Percentiles rank a stretch among this genome's conserved stretches.
These are phyloP conservation scores for Merops nubicus DNA, from an alignment of 2,113 vertebrate genomes.

Conservation along the genomic window DNA sequence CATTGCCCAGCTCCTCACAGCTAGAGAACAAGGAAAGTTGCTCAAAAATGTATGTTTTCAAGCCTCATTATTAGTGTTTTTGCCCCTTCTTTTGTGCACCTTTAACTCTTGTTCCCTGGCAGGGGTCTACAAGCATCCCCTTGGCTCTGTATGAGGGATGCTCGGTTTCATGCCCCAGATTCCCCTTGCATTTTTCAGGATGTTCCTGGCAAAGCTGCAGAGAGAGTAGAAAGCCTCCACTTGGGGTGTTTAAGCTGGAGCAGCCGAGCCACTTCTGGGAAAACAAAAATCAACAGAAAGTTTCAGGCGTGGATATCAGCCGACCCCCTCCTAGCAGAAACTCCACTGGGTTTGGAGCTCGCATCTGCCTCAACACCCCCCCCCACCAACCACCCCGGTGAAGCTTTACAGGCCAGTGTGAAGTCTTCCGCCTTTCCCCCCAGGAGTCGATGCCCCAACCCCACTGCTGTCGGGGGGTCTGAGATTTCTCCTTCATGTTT, in stretches of 20 bases:
- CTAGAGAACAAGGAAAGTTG: background rate
- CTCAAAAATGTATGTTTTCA: background rate
- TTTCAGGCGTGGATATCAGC: fast-evolving
- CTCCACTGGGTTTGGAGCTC: fast-evolving
- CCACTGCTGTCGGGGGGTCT: background rate
- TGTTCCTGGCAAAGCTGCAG: background rate
- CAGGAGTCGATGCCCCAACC: background rate
- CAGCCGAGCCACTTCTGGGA: background rate
- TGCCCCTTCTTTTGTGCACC: background rate
- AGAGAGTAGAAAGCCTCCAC: background rate
- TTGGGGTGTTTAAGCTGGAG: background rate
- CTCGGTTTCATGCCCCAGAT: fast-evolving
- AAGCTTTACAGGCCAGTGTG: fast-evolving
- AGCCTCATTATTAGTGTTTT: background rate
- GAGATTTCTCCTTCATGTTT: background rate
- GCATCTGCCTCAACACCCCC: background rate
- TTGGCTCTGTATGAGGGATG: fast-evolving
- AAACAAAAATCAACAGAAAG: background rate
- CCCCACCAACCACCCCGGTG: fast-evolving
- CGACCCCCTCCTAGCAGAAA: fast-evolving
- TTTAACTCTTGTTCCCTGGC: background rate
- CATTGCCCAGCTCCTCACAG: background rate
- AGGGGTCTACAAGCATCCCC: background rate
- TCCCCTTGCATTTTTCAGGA: background rate
- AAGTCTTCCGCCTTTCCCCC: background rate